A percentile compares a stretch with the other conserved stretches of the same genome.
Conservation (phyloP, 2,797 vertebrate genomes). For the Sebastes trivittatus region DNA sequence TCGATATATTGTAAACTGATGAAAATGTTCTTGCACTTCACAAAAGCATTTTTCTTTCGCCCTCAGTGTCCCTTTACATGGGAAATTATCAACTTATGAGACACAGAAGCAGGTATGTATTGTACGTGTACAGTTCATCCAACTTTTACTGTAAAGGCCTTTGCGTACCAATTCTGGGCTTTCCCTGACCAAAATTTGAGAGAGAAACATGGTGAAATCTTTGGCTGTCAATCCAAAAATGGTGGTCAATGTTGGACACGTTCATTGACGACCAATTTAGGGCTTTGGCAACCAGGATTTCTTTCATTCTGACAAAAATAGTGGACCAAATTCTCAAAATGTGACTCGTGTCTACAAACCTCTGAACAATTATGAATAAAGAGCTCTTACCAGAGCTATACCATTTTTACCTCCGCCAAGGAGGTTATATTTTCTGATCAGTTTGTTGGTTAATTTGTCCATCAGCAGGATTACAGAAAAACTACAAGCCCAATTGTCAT, state of each 20-base stretch:
- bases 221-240: neutral
- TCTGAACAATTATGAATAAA: too few relatives aligned
- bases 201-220: neutral
- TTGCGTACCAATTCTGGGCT: neutral
- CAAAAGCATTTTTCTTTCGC: neutral
- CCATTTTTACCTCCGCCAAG: too few relatives aligned
- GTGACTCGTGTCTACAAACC: neutral
- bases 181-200: neutral
- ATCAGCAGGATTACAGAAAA: too few relatives aligned
- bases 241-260: neutral
- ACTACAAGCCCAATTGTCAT: too few relatives aligned
- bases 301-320: neutral
- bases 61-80: neutral
- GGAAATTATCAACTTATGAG: neutral
- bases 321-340: neutral
- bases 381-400: too few relatives aligned
- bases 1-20: slow-evolving; percentile 49
- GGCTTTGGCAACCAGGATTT: too few relatives aligned
- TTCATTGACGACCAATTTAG: neutral
- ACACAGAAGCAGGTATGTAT: neutral
- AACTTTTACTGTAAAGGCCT: neutral
- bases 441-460: too few relatives aligned
- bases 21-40: slow-evolving; percentile 27
- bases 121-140: neutral
- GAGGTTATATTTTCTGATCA: too few relatives aligned